Conservation (phyloP, 30 jellyfish, hydroid and myxozoan species). For the Mastigias papua region DNA sequence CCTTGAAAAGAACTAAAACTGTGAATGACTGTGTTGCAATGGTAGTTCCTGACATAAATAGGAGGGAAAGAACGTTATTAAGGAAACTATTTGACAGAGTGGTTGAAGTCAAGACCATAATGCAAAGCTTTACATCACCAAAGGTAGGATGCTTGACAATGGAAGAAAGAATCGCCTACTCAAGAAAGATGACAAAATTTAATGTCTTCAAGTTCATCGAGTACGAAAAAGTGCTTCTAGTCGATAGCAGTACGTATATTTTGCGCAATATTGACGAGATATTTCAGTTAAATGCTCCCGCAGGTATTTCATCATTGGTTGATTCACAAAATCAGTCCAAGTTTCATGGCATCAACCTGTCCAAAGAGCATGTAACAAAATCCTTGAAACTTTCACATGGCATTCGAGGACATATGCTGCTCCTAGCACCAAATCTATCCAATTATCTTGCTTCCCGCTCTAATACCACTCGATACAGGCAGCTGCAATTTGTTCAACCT, state of each 20-base stretch:
- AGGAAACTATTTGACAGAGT: conserved; percentile 34
- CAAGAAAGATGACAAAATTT: conserved; percentile 53
- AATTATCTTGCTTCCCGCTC: conserved; percentile 34
- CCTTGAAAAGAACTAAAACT: conserved; percentile 42
- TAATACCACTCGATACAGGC: background rate
- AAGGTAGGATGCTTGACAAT: background rate
- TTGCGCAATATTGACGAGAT: conserved; percentile 63
- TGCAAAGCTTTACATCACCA: background rate
- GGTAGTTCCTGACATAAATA: conserved; percentile 51
- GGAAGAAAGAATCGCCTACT: conserved; percentile 10
- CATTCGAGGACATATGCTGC: conserved; percentile 56
- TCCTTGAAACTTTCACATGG: conserved; percentile 70
- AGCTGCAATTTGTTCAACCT: conserved; percentile 46
- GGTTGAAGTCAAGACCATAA: conserved; percentile 42
- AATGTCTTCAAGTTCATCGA: conserved; percentile 72
- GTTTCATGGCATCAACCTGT: conserved; percentile 49
- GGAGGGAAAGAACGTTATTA: conserved; percentile 14
- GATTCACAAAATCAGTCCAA: conserved; percentile 29
- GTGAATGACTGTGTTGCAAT: conserved; percentile 47
- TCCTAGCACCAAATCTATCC: conserved; percentile 44
- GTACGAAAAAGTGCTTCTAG: conserved; percentile 47
- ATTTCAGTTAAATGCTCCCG: conserved; percentile 70
- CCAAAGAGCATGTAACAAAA: conserved; percentile 57
- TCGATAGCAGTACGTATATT: conserved; percentile 30
- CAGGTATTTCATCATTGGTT: conserved; percentile 64